phyloP scores from a whole-genome alignment of 2,797 vertebrate genomes.

The Chrysocyon brachyurus region DNA sequence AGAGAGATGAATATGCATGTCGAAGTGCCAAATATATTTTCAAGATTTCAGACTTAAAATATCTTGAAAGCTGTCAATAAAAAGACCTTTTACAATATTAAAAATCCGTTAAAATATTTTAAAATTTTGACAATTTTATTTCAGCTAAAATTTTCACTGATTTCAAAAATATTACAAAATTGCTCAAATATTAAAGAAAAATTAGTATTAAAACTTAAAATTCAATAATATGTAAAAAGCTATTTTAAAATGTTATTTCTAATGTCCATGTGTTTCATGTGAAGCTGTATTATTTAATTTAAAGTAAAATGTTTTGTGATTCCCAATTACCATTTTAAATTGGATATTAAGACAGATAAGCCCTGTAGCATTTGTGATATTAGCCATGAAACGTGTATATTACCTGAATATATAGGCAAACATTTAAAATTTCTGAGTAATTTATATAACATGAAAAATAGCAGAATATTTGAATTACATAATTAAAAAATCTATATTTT shows the following conservation, averaged over 20 bases:
- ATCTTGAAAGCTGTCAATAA: not conserved
- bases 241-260: not conserved
- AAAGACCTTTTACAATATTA: not conserved
- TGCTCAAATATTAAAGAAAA: not conserved
- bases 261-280: not conserved
- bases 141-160: not conserved
- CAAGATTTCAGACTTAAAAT: conserved; percentile 36
- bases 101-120: not conserved
- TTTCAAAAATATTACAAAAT: not conserved
- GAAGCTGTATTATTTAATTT: not conserved
- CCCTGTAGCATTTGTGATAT: not conserved
- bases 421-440: not conserved
- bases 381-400: not conserved
- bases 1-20: conserved; percentile 57
- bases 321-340: not conserved
- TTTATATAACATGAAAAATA: not conserved
- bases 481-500: not conserved
- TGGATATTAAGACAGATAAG: not conserved
- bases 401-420: not conserved
- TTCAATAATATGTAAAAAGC: not conserved
- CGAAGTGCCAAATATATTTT: conserved; percentile 56
- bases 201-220: not conserved
- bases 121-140: not conserved
- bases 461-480: not conserved
- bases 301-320: not conserved